A percentile compares a stretch with the other conserved stretches of the same genome.
phyloP scores from a whole-genome alignment of 2,888 invertebrate species.

The Agriotes lineatus region DNA sequence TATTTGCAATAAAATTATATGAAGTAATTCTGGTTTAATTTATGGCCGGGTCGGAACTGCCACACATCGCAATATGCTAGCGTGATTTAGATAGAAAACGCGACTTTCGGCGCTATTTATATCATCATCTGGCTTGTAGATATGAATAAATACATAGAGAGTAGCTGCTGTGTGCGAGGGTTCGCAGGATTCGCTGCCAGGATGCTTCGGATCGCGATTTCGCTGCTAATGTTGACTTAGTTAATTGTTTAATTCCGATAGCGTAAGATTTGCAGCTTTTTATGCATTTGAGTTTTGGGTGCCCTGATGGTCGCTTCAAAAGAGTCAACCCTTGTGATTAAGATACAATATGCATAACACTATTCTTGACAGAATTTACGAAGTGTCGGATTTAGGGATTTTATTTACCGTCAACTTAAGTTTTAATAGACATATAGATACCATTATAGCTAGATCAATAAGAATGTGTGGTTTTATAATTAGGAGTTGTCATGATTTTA shows the following conservation, averaged over 20 bases:
- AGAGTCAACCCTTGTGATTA: too few species aligned
- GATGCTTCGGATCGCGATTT: neutral
- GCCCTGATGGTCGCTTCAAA: too few species aligned
- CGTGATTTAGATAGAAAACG: conserved; percentile 65
- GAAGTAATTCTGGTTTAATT: conserved; percentile 63
- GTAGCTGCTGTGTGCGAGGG: conserved; percentile 34
- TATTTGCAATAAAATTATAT: conserved; percentile 59
- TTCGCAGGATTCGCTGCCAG: conserved; percentile 7
- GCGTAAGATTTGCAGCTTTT: too few species aligned
- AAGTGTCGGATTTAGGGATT: too few species aligned
- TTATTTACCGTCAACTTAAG: too few species aligned
- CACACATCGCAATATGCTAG: conserved; percentile 63
- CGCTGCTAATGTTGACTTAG: neutral
- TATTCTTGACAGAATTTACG: too few species aligned
- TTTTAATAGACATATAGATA: too few species aligned
- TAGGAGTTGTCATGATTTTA: too few species aligned
- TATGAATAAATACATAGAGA: conserved; percentile 63
- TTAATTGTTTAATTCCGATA: neutral
- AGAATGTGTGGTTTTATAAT: too few species aligned
- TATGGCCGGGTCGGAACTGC: conserved; percentile 57
- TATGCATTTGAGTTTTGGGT: too few species aligned
- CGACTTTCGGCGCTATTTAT: conserved; percentile 64
- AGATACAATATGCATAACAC: too few species aligned
- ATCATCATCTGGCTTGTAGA: conserved; percentile 64
- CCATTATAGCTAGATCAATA: too few species aligned